Conservation (phyloP, 2,888 invertebrate genomes). For the Dromius quadrimaculatus region DNA sequence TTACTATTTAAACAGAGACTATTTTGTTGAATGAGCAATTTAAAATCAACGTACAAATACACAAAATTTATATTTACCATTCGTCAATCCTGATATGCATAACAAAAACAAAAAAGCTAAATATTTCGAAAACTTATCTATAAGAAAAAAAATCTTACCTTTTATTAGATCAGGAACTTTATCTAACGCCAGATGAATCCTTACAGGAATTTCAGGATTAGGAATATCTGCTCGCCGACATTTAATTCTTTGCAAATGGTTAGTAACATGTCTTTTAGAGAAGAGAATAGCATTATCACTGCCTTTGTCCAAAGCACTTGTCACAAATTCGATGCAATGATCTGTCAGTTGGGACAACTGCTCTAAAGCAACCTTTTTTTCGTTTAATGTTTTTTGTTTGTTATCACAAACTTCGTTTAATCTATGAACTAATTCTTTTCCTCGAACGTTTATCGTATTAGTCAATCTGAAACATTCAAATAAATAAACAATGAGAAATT, state of each 20-base stretch:
- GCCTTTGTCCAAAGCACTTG: slow-evolving; percentile 81
- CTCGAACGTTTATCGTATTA: slow-evolving; percentile 84
- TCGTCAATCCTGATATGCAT: slow-evolving; percentile 61
- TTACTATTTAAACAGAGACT: too few species aligned
- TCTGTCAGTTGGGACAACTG: slow-evolving; percentile 87
- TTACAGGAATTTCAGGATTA: slow-evolving; percentile 89
- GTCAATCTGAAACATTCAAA: slow-evolving; percentile 71
- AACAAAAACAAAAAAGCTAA: slow-evolving; percentile 49
- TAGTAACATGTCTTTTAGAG: slow-evolving; percentile 81
- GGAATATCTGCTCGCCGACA: slow-evolving; percentile 88
- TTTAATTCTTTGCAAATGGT: slow-evolving; percentile 85
- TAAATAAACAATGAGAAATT: neutral
- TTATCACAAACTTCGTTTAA: slow-evolving; percentile 84
- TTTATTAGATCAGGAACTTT: slow-evolving; percentile 85
- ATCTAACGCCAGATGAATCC: slow-evolving; percentile 83
- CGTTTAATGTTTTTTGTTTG: slow-evolving; percentile 82
- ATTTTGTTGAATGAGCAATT: too few species aligned
- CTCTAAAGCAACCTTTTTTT: slow-evolving; percentile 86
- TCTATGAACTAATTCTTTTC: slow-evolving; percentile 84
- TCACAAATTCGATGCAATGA: slow-evolving; percentile 89
- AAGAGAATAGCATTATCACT: slow-evolving; percentile 87
- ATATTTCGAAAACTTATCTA: neutral
- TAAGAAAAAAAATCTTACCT: slow-evolving; percentile 67
- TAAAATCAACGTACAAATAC: neutral
- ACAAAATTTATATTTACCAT: slow-evolving; percentile 53